Percentiles rank a stretch among this genome's conserved stretches.
phyloP scores from a whole-genome alignment of 2,113 vertebrate species.

The Tamias sibiricus region DNA sequence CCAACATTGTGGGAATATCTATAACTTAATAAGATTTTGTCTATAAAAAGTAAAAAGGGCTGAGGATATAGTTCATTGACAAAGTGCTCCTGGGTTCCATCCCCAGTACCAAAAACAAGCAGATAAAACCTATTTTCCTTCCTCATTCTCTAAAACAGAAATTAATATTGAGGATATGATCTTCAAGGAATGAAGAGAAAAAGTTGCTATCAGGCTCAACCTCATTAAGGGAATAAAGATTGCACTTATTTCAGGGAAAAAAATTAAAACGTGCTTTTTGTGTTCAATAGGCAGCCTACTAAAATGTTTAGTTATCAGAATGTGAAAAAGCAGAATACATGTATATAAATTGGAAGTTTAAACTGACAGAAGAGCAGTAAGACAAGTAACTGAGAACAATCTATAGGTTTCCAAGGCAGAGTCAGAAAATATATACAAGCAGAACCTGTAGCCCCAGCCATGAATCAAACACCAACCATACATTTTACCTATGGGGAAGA shows the following conservation, averaged over 20 bases:
- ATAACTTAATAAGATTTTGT: too few species aligned
- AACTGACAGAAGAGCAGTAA: background rate
- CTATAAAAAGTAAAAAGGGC: too few species aligned
- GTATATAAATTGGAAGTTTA: background rate
- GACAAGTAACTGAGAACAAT: background rate
- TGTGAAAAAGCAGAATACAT: background rate
- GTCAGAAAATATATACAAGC: background rate
- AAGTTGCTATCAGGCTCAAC: background rate
- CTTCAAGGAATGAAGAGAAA: background rate
- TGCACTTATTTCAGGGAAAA: background rate
- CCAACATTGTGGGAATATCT: too few species aligned
- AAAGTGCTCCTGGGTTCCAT: too few species aligned
- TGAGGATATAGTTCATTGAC: too few species aligned
- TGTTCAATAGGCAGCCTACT: background rate
- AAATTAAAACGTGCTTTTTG: background rate
- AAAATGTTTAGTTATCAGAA: background rate
- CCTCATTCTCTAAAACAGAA: background rate
- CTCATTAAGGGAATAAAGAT: background rate
- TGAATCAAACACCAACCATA: background rate
- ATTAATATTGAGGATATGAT: background rate
- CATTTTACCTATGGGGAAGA: background rate
- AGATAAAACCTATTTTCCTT: too few species aligned
- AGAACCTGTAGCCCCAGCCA: accelerated
- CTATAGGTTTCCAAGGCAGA: background rate
- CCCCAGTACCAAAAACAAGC: too few species aligned